Evolutionary conservation across 2,113 vertebrate genomes (phyloP).

Genomic region (Noctilio leporinus): DNA sequence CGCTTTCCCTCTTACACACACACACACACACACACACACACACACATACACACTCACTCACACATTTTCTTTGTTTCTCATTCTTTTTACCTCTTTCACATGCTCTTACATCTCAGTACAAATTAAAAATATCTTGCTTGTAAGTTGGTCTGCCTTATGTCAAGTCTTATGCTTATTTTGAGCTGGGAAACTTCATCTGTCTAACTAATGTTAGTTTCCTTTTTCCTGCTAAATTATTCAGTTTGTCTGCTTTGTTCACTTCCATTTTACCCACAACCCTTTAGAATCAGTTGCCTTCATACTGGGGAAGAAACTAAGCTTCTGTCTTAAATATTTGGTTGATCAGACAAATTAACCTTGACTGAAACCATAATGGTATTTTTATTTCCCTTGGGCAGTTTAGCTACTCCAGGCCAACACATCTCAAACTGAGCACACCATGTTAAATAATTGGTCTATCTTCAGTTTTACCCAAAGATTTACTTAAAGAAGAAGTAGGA

Average conservation of each 20-base stretch:
- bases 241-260: not conserved
- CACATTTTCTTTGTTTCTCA: not conserved
- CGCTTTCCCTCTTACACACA: not conserved
- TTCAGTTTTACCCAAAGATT: not conserved
- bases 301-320: not conserved
- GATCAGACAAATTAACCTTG: not conserved
- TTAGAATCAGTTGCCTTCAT: not conserved
- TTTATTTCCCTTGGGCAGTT: not conserved
- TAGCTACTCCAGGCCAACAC: not conserved
- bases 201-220: not conserved
- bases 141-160: not conserved
- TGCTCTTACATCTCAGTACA: not conserved
- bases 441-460: not conserved
- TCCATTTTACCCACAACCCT: not conserved
- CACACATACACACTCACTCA: not conserved
- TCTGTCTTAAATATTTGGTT: not conserved
- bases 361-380: not conserved
- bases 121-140: not conserved
- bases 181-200: not conserved
- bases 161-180: not conserved
- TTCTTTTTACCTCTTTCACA: not conserved
- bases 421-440: not conserved
- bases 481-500: not conserved
- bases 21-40: not conserved
- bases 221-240: not conserved